A percentile compares a stretch with the other conserved stretches of the same genome.
Evolutionary conservation across 2,888 invertebrate genomes (phyloP).

Genomic region (Pollenia griseotomentosa): DNA sequence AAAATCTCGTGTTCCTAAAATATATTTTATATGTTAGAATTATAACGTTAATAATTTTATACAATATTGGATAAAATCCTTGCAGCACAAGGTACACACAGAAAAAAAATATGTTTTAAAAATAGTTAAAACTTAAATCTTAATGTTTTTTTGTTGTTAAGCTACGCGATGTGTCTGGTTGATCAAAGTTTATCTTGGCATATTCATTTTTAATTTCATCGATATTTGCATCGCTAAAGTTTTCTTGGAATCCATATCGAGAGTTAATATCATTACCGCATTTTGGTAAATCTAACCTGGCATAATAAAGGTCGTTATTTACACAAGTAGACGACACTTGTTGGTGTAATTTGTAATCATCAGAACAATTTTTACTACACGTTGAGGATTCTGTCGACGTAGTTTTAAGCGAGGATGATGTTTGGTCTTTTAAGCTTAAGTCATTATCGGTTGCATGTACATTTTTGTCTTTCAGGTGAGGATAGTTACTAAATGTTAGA

Average conservation of each 20-base stretch:
- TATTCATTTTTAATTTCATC: conserved; percentile 84
- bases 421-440: not conserved
- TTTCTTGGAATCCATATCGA: conserved; percentile 79
- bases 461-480: not conserved
- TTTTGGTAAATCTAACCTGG: conserved; percentile 87
- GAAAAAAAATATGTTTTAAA: too few species aligned
- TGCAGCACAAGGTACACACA: too few species aligned
- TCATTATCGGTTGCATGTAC: not conserved
- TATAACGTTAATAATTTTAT: too few species aligned
- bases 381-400: conserved; percentile 3
- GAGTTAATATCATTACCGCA: conserved; percentile 74
- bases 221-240: conserved; percentile 68
- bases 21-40: too few species aligned
- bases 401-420: conserved; percentile 3
- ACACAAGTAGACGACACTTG: conserved; percentile 77
- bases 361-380: not conserved
- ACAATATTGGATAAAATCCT: too few species aligned
- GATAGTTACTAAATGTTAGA: not conserved
- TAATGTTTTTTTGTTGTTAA: conserved; percentile 21
- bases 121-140: not conserved
- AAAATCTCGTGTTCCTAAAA: too few species aligned
- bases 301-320: conserved; percentile 87
- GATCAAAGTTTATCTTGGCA: conserved; percentile 92
- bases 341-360: not conserved
- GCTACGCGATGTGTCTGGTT: conserved; percentile 77